phyloP scores from a whole-genome alignment of 2,888 invertebrate species.

The Hipparchia semele region DNA sequence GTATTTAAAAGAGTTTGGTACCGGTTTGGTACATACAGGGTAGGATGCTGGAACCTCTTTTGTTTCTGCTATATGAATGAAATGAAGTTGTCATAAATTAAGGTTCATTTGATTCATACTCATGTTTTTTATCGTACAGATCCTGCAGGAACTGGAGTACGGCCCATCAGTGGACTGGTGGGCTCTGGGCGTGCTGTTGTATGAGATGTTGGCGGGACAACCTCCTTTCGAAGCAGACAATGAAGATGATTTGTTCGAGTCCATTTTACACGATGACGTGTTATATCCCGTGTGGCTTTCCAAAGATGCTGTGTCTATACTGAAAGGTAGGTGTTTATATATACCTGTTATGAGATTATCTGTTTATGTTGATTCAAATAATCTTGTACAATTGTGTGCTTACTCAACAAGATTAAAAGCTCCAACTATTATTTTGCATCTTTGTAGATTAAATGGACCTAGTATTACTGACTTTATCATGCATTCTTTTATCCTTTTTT shows the following conservation, averaged over 20 bases:
- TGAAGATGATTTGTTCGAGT: constrained; percentile 99
- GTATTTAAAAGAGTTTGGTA: background rate
- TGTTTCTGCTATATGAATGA: constrained; percentile 1
- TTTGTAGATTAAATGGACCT: no score
- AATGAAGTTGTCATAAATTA: background rate
- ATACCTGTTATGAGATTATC: no score
- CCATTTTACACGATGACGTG: constrained; percentile 99
- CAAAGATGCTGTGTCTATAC: constrained; percentile 73
- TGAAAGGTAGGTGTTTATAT: constrained; percentile 57
- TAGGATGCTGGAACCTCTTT: background rate
- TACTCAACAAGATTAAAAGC: no score
- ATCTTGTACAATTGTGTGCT: no score
- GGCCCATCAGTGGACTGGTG: constrained; percentile 97
- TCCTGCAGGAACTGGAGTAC: constrained; percentile 96
- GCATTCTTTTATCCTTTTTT: no score
- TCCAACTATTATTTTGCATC: no score
- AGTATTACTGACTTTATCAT: no score
- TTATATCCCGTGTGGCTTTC: constrained; percentile 97
- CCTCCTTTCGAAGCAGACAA: constrained; percentile 99
- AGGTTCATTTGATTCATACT: background rate
- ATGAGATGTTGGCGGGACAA: constrained; percentile 99
- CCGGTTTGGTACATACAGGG: background rate
- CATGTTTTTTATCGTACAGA: constrained; percentile 63
- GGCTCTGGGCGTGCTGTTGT: constrained; percentile 99
- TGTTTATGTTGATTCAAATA: no score